These are phyloP conservation scores for Drosophila nigricruria DNA, from an alignment of 2,888 invertebrate genomes.

Conservation along the genomic window DNA sequence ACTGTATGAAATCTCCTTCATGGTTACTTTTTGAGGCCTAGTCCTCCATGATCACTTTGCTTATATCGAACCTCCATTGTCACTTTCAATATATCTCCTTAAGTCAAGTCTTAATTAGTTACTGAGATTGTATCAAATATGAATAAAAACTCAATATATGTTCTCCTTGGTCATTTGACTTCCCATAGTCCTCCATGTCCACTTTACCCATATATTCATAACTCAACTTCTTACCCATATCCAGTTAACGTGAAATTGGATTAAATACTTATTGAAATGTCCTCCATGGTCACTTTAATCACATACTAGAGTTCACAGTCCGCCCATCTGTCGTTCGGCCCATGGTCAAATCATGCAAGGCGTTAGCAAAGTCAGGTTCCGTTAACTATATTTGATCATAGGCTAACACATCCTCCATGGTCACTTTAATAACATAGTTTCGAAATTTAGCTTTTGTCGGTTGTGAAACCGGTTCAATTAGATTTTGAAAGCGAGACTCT, in stretches of 20 bases:
- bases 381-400: background rate
- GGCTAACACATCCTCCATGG: conserved; percentile 6
- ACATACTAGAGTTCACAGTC: background rate
- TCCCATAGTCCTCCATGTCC: background rate
- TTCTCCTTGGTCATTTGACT: too few species aligned
- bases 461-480: background rate
- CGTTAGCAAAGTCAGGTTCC: background rate
- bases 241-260: background rate
- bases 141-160: too few species aligned
- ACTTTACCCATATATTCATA: too few species aligned
- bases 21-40: too few species aligned
- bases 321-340: background rate
- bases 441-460: background rate
- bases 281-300: background rate
- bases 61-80: too few species aligned
- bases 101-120: too few species aligned
- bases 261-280: background rate
- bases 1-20: too few species aligned
- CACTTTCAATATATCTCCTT: background rate
- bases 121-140: background rate
- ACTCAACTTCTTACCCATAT: background rate
- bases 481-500: background rate
- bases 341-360: background rate
- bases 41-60: background rate
- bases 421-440: background rate